Evolutionary conservation across 2,113 vertebrate genomes (phyloP).

Genomic region (Silurus glanis): DNA sequence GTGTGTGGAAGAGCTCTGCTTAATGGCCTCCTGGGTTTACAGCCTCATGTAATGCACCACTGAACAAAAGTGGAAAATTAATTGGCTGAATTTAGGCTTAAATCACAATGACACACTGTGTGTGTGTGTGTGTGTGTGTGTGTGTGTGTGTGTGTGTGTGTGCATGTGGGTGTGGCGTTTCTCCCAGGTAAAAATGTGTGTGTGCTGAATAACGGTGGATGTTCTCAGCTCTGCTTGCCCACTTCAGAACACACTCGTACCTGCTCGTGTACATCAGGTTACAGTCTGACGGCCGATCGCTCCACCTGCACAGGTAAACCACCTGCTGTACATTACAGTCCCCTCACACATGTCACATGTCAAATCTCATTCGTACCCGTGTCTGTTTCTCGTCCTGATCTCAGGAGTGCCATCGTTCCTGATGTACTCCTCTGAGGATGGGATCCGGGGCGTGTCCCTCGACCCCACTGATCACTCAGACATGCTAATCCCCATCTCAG

Average conservation of each 20-base stretch:
- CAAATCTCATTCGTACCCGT: background rate
- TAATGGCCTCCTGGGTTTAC: slow-evolving; percentile 10
- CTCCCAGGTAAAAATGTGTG: slow-evolving; percentile 80
- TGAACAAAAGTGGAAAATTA: slow-evolving; percentile 24
- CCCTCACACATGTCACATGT: background rate
- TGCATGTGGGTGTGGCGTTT: background rate
- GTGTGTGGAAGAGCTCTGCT: background rate
- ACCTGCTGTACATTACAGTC: background rate
- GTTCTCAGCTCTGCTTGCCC: slow-evolving; percentile 85
- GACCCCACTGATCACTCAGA: slow-evolving; percentile 83
- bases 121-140: slow-evolving; percentile 27
- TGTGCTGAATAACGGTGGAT: slow-evolving; percentile 81
- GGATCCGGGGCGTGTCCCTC: slow-evolving; percentile 81
- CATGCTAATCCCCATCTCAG: slow-evolving; percentile 83
- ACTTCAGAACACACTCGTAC: slow-evolving; percentile 80
- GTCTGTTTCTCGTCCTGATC: background rate
- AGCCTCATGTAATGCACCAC: background rate
- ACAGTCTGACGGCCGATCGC: slow-evolving; percentile 80
- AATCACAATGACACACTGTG: background rate
- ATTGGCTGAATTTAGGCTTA: slow-evolving; percentile 13
- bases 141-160: slow-evolving; percentile 9
- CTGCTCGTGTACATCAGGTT: slow-evolving; percentile 83
- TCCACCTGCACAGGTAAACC: slow-evolving; percentile 80
- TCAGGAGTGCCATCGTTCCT: slow-evolving; percentile 84
- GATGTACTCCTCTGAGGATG: slow-evolving; percentile 86